phyloP scores from a whole-genome alignment of 2,888 invertebrate species.

The Morpho deidamia region DNA sequence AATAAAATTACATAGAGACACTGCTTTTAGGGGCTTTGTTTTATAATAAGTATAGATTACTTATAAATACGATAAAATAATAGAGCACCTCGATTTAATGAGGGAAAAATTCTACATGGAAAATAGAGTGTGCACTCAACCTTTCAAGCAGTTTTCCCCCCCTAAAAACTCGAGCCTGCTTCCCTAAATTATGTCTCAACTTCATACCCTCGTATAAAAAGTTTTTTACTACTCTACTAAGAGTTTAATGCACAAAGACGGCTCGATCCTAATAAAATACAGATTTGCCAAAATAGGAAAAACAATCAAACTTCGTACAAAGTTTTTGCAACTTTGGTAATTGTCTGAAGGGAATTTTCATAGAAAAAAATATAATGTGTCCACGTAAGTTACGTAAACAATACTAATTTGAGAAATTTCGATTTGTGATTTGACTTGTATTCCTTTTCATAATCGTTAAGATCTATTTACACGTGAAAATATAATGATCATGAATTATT shows the following conservation, averaged over 20 bases:
- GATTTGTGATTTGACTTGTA: too few species aligned
- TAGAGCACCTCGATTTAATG: neutral
- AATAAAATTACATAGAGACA: too few species aligned
- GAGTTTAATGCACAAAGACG: conserved; percentile 46
- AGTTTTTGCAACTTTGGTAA: conserved; percentile 4
- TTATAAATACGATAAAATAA: neutral
- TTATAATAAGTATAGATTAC: neutral
- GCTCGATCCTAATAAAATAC: conserved; percentile 28
- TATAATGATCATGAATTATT: too few species aligned
- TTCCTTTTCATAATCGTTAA: too few species aligned
- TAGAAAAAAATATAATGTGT: neutral
- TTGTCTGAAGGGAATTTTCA: neutral
- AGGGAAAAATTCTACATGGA: neutral
- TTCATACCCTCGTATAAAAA: conserved; percentile 43
- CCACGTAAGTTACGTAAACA: too few species aligned
- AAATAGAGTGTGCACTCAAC: conserved; percentile 16
- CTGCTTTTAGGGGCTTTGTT: too few species aligned
- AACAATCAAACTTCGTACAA: conserved; percentile 19
- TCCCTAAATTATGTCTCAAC: conserved; percentile 53
- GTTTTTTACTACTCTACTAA: conserved; percentile 62
- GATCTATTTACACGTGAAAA: too few species aligned
- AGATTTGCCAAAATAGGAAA: conserved; percentile 26
- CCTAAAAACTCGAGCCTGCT: conserved; percentile 38
- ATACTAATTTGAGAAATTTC: too few species aligned
- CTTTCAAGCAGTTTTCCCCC: conserved; percentile 22